A percentile compares a stretch with the other conserved stretches of the same genome.
Evolutionary conservation across 2,113 vertebrate genomes (phyloP).

Genomic region (Leptobrachium leishanense): DNA sequence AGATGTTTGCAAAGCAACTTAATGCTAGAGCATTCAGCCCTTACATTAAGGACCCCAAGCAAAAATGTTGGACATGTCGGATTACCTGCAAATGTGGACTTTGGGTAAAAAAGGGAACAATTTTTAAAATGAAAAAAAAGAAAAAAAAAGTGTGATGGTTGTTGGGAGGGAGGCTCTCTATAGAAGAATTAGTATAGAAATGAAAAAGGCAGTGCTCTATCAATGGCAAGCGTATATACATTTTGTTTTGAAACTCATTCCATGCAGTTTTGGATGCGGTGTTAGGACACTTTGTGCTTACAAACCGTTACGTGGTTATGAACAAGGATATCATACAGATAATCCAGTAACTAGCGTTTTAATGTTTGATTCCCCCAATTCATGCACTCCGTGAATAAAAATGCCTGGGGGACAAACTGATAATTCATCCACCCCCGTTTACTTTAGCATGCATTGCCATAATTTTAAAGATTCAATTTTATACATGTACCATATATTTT

Average conservation of each 20-base stretch:
- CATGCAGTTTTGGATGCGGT: constrained; percentile 64
- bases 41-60: neutral
- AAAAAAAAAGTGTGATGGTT: neutral
- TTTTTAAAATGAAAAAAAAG: constrained; percentile 39
- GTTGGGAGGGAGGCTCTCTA: neutral
- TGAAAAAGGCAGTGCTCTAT: constrained; percentile 75
- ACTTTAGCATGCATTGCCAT: too few relatives aligned
- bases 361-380: constrained; percentile 47
- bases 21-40: too few relatives aligned
- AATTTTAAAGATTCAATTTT: too few relatives aligned
- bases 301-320: constrained; percentile 56
- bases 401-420: too few relatives aligned
- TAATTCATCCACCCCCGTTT: too few relatives aligned
- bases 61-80: neutral
- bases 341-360: constrained; percentile 58
- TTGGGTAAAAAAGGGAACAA: neutral
- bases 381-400: constrained; percentile 54
- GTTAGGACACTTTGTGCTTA: constrained; percentile 61
- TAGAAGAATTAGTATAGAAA: constrained; percentile 37
- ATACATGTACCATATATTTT: neutral
- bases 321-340: constrained; percentile 51
- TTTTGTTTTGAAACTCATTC: constrained; percentile 63
- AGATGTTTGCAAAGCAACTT: too few relatives aligned
- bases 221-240: constrained; percentile 90
- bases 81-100: neutral